Percentiles rank a stretch among this genome's conserved stretches.
phyloP scores from a whole-genome alignment of 2,888 invertebrate species.

The Deladenus siricidicola region DNA sequence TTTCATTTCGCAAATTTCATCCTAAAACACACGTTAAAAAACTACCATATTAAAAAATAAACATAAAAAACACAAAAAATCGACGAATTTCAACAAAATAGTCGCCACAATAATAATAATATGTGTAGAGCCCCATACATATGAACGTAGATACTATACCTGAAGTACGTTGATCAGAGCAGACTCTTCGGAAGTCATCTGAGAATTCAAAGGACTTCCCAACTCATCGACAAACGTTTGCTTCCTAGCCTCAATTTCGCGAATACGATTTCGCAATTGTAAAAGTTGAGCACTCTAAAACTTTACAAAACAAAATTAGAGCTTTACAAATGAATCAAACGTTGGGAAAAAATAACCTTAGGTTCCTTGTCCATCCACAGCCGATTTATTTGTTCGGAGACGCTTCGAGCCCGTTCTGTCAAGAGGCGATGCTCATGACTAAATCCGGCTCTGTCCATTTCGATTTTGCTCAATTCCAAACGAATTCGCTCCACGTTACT shows the following conservation, averaged over 20 bases:
- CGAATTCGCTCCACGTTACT: slow-evolving; percentile 10
- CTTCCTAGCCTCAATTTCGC: slow-evolving; percentile 37
- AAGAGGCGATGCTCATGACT: slow-evolving; percentile 31
- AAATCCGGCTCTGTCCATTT: slow-evolving; percentile 30
- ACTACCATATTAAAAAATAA: neutral
- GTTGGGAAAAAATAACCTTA: too few relatives aligned
- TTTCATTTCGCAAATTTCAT: slow-evolving; percentile 81
- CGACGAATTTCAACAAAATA: too few relatives aligned
- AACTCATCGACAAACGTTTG: slow-evolving; percentile 54
- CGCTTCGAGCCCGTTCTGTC: slow-evolving; percentile 26
- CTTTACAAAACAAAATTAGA: too few relatives aligned
- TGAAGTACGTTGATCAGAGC: slow-evolving; percentile 77
- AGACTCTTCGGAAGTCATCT: slow-evolving; percentile 83
- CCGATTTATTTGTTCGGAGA: slow-evolving; percentile 1
- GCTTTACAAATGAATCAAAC: too few relatives aligned
- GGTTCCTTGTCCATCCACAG: neutral
- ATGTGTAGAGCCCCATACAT: too few relatives aligned
- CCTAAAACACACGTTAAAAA: slow-evolving; percentile 57
- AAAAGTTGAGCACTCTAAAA: slow-evolving; percentile 35
- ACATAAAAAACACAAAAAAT: too few relatives aligned
- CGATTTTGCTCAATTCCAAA: slow-evolving; percentile 26
- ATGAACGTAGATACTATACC: too few relatives aligned
- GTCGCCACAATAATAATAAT: too few relatives aligned
- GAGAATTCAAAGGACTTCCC: slow-evolving; percentile 77
- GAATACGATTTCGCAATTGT: slow-evolving; percentile 28